Evolutionary conservation across 1,140 invertebrate genomes (phyloP), one percentile per base, ranked within the genome.

Genomic region (Centruroides sculpturatus): DNA sequence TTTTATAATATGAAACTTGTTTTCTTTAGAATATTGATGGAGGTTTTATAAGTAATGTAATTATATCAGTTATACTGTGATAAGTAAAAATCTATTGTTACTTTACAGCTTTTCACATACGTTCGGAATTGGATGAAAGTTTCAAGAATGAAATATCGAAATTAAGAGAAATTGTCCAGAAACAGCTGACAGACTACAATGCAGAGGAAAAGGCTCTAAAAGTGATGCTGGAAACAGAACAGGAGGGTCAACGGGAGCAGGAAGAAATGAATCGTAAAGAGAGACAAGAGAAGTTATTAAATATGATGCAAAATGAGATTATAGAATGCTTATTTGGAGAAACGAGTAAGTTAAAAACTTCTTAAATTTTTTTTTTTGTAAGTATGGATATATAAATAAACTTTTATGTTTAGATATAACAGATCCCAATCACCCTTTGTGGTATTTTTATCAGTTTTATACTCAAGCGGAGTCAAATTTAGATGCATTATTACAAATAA

Each of bases 171-270:
- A 64, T 77, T 23, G 78, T 79, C 75, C 69, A 64, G 4, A 62
- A 70, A 46, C 78, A 78, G 61, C 66, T 79, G 9, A 62, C 73
- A 0, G 66, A 70, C 5, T 81, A 81, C 66, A 72, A 76, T 8
- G 64, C 70, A 53, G 80, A 81, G 69, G 78, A 81, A 69, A 68
- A 66, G 36, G 73, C 75, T 10, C 68, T 81, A 0, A 70, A 76
- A 57, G 72, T 72, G 0, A 77, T 78, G 70, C 63, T 82, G 12
- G 69, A 75, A 46, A 68, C 72, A 13, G 72, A 70, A 56, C 67
- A 70, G 51, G 66, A 69, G 61, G 70, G 34, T 61, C 53, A 55
- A 47, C 23, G 59, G 51, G 47, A 64, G 61, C 23, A 55, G 61
- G 59, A 63, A 60, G 57, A 60, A 49, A 34, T 46, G 55, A 59